phyloP scores from a whole-genome alignment of 2,113 vertebrate genomes.

The Engraulis encrasicolus region DNA sequence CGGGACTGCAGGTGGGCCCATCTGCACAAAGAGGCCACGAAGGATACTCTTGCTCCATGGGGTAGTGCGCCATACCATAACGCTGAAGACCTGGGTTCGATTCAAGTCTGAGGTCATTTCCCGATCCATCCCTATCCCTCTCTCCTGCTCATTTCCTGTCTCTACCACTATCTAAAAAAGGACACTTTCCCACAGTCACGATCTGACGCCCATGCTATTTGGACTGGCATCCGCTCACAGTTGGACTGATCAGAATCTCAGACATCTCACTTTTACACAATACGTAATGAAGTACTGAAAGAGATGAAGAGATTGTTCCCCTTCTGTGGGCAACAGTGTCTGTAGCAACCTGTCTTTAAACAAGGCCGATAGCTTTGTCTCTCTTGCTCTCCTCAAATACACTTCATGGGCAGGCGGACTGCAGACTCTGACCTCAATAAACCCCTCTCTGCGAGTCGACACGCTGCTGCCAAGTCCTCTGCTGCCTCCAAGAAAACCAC shows the following conservation, averaged over 20 bases:
- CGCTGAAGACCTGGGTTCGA: no score
- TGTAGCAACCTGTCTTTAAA: conserved; percentile 18
- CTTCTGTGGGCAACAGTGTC: not conserved
- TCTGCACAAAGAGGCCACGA: no score
- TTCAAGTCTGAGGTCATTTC: no score
- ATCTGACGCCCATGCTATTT: not conserved
- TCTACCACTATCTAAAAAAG: no score
- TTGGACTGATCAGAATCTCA: not conserved
- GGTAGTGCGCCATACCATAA: no score
- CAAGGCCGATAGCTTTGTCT: conserved; percentile 13
- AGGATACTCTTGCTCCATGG: no score
- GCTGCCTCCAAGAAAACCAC: conserved; percentile 10
- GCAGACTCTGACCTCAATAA: conserved; percentile 32
- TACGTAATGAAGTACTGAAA: not conserved
- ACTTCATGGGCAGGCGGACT: conserved; percentile 23
- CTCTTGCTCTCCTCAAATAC: conserved; percentile 23
- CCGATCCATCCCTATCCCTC: no score
- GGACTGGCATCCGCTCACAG: not conserved
- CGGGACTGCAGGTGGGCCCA: no score
- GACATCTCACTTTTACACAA: not conserved
- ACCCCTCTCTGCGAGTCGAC: not conserved
- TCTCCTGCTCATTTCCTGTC: no score
- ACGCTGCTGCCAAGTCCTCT: not conserved
- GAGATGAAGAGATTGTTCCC: not conserved
- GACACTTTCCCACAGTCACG: not conserved